These are phyloP conservation scores for Cinclus mexicanus DNA, from an alignment of 2,113 vertebrate species.

Conservation along the genomic window DNA sequence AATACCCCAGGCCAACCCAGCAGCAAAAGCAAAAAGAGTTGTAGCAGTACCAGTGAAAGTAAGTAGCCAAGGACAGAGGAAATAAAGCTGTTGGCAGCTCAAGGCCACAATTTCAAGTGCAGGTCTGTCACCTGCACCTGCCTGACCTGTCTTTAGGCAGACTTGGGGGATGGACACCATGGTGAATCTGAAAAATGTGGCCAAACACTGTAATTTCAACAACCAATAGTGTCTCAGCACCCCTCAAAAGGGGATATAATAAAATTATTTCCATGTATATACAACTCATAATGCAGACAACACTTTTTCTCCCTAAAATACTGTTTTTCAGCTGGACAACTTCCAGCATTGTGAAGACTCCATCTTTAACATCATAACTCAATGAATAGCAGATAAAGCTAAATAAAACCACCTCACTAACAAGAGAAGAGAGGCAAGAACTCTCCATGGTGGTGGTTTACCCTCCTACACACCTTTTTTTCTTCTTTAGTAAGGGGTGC, in stretches of 20 bases:
- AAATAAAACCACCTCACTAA: not conserved
- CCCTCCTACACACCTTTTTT: accelerated
- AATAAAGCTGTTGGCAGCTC: not conserved
- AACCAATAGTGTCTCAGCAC: not conserved
- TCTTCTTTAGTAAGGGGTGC: not conserved
- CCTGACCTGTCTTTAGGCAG: not conserved
- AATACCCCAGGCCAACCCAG: not conserved
- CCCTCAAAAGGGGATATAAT: not conserved
- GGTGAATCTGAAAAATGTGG: not conserved
- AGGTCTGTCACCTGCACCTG: not conserved
- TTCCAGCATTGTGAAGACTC: not conserved
- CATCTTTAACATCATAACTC: not conserved
- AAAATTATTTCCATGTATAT: not conserved
- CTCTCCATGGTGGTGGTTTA: not conserved
- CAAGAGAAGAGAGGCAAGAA: not conserved
- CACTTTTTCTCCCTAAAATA: not conserved
- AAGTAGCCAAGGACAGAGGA: not conserved
- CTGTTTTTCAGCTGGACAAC: not conserved
- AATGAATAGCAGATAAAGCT: not conserved
- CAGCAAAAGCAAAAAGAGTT: not conserved
- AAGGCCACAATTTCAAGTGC: not conserved
- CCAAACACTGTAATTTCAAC: not conserved
- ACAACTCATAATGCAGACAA: not conserved
- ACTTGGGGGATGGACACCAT: not conserved
- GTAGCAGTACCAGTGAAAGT: not conserved